Evolutionary conservation across 2,113 vertebrate genomes (phyloP).

Genomic region (Tricholaema leucomelas): DNA sequence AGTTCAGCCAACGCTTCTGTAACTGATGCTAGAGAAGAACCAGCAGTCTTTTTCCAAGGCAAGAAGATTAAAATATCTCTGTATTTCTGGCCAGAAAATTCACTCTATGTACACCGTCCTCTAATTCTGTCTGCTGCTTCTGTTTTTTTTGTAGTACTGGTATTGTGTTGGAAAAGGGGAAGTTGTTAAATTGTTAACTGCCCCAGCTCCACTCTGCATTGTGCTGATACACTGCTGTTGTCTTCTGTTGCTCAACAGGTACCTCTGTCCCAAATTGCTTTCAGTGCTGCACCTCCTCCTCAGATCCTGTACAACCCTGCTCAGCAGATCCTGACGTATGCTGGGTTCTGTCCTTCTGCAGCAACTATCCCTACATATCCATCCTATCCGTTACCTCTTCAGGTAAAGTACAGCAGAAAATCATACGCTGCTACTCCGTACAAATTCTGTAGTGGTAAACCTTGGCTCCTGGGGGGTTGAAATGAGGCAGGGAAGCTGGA

Average conservation of each 20-base stretch:
- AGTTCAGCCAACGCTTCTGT: neutral
- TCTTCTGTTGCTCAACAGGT: conserved; percentile 71
- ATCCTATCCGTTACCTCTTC: conserved; percentile 85
- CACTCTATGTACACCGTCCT: neutral
- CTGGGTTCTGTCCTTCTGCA: conserved; percentile 81
- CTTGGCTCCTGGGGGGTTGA: neutral
- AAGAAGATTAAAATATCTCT: conserved; percentile 14
- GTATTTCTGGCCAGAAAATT: conserved; percentile 15
- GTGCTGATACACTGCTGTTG: neutral
- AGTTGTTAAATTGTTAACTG: neutral
- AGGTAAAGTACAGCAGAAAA: conserved; percentile 76
- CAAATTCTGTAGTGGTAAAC: neutral
- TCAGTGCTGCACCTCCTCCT: conserved; percentile 77
- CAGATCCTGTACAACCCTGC: conserved; percentile 90
- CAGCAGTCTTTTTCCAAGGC: conserved; percentile 5
- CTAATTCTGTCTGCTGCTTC: neutral
- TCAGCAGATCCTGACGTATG: conserved; percentile 87
- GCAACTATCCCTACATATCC: conserved; percentile 83
- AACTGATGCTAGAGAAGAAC: conserved; percentile 2
- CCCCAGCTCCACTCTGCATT: neutral
- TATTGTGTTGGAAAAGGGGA: neutral
- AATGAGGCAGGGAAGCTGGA: neutral
- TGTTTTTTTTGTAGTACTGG: neutral
- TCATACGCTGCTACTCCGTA: neutral
- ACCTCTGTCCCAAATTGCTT: conserved; percentile 75